phyloP scores from a whole-genome alignment of 2,113 vertebrate genomes.

The Mesembrinibis cayennensis region DNA sequence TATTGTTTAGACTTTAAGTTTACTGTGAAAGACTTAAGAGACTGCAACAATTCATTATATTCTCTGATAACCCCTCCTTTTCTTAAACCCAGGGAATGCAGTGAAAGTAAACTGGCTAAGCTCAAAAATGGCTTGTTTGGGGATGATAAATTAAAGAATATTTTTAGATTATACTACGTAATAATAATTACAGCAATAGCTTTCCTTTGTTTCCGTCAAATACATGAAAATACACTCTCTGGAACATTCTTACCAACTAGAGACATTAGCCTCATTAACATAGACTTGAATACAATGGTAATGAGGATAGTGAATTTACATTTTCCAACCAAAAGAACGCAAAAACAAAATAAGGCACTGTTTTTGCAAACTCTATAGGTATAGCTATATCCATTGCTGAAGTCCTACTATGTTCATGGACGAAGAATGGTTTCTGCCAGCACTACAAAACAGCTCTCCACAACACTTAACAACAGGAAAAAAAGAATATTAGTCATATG shows the following conservation, averaged over 20 bases:
- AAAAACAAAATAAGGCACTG: not conserved
- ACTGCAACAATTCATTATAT: constrained; percentile 67
- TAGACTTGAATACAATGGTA: not conserved
- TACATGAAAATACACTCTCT: not conserved
- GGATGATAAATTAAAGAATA: constrained; percentile 3
- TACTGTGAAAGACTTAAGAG: constrained; percentile 74
- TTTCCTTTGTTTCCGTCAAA: not conserved
- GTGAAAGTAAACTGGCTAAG: not conserved
- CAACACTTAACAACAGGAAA: not conserved
- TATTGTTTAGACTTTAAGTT: constrained; percentile 74
- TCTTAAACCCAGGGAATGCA: not conserved
- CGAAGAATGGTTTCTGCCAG: not conserved
- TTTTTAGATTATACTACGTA: not conserved
- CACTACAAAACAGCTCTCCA: not conserved
- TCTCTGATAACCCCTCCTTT: constrained; percentile 35
- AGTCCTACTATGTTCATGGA: not conserved
- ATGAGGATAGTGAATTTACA: constrained; percentile 4
- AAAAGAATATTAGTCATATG: not conserved
- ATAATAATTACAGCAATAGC: not conserved
- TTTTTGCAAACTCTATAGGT: not conserved
- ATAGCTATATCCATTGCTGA: not conserved
- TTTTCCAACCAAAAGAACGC: not conserved
- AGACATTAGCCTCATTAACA: constrained; percentile 17
- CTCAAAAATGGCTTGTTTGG: not conserved
- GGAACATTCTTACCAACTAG: not conserved